These are phyloP conservation scores for Epirrita christyi DNA, from an alignment of 2,888 invertebrate genomes.

Conservation along the genomic window DNA sequence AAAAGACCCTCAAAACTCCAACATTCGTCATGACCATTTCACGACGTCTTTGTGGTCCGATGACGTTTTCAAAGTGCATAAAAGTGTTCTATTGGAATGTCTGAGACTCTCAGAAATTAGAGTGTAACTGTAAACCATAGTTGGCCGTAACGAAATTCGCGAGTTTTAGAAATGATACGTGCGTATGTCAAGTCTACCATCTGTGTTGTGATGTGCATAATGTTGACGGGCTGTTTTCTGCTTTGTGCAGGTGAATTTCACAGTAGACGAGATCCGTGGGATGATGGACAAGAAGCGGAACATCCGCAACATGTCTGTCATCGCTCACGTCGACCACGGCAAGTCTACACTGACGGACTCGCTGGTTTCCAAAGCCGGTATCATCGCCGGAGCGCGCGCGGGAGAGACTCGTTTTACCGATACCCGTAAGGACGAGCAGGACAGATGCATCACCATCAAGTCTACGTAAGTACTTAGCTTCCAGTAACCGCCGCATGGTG, in stretches of 20 bases:
- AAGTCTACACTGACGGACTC: constrained; percentile 99
- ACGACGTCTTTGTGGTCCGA: constrained; percentile 70
- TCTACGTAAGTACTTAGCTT: constrained; percentile 93
- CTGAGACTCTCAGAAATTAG: constrained; percentile 30
- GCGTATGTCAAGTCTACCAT: constrained; percentile 61
- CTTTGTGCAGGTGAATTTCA: constrained; percentile 98
- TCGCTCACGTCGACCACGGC: constrained; percentile 99
- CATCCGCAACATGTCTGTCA: constrained; percentile 99
- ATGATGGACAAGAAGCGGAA: constrained; percentile 99
- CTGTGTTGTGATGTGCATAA: constrained; percentile 63
- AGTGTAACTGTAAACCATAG: not conserved
- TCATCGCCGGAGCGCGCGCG: constrained; percentile 99
- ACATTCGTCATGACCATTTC: constrained; percentile 57
- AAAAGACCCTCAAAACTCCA: constrained; percentile 45
- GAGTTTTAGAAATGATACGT: constrained; percentile 56
- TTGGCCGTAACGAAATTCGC: constrained; percentile 1
- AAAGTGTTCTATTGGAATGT: constrained; percentile 53
- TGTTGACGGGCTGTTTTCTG: constrained; percentile 65
- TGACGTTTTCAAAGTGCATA: constrained; percentile 75
- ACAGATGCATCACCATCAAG: constrained; percentile 99
- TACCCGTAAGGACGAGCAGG: constrained; percentile 99
- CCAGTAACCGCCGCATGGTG: constrained; percentile 51
- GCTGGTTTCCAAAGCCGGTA: constrained; percentile 99
- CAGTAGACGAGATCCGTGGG: constrained; percentile 99
- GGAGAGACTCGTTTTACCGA: constrained; percentile 99